Percentiles rank a stretch among this genome's conserved stretches.
Evolutionary conservation across 1,140 invertebrate genomes (phyloP).

Genomic region (Drosophila jambulina): DNA sequence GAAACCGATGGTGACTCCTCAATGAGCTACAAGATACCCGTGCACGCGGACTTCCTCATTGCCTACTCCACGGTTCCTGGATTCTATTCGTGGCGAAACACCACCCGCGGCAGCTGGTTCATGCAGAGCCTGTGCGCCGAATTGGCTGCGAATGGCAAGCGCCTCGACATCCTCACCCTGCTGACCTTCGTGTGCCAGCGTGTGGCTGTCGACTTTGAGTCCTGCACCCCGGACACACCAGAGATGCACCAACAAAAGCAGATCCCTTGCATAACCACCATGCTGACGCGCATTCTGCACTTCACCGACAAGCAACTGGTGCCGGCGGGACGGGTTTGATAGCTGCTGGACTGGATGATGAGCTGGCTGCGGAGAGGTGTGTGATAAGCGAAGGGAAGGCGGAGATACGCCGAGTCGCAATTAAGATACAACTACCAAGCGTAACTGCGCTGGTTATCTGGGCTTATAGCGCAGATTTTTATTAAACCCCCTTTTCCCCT

Average conservation of each 20-base stretch:
- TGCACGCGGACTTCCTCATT: slow-evolving; percentile 97
- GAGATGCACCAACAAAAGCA: slow-evolving; percentile 97
- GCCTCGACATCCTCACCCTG: slow-evolving; percentile 93
- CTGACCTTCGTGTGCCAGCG: slow-evolving; percentile 95
- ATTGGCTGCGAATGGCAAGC: slow-evolving; percentile 89
- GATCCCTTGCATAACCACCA: slow-evolving; percentile 96
- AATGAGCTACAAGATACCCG: slow-evolving; percentile 92
- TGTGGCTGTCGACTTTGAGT: slow-evolving; percentile 96
- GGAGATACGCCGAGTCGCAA: slow-evolving; percentile 18
- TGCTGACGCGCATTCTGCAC: slow-evolving; percentile 93
- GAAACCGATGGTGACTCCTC: slow-evolving; percentile 90
- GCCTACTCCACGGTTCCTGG: slow-evolving; percentile 97
- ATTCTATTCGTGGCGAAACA: slow-evolving; percentile 98
- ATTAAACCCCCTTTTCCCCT: slow-evolving; percentile 12
- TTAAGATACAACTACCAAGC: slow-evolving; percentile 18
- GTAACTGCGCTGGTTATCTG: slow-evolving; percentile 1
- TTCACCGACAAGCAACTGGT: slow-evolving; percentile 87
- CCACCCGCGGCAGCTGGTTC: slow-evolving; percentile 97
- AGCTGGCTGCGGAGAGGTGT: slow-evolving; percentile 36
- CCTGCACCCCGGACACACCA: slow-evolving; percentile 92
- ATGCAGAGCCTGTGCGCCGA: slow-evolving; percentile 96
- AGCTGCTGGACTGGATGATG: slow-evolving; percentile 29
- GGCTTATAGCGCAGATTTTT: slow-evolving; percentile 17
- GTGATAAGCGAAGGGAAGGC: slow-evolving; percentile 31
- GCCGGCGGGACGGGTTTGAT: slow-evolving; percentile 61